A percentile compares a stretch with the other conserved stretches of the same genome.
These are phyloP conservation scores for Mionectes macconnelli DNA, from an alignment of 2,113 vertebrate genomes.

Conservation along the genomic window DNA sequence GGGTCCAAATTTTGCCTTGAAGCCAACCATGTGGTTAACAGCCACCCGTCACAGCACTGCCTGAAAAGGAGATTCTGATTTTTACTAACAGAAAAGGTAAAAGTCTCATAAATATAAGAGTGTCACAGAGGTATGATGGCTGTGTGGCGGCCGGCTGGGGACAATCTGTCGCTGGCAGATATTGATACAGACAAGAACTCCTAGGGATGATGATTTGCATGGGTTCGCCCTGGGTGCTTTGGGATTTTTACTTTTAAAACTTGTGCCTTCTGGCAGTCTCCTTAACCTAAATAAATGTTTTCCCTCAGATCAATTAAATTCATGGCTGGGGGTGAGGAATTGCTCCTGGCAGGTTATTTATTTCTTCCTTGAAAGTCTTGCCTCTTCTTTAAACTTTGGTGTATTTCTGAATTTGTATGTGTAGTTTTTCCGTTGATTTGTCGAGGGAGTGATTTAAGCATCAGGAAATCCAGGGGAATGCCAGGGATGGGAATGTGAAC, in stretches of 20 bases:
- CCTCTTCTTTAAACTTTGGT: not conserved
- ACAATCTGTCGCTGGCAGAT: not conserved
- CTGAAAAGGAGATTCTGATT: not conserved
- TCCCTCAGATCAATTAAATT: not conserved
- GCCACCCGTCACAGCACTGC: rapidly evolving
- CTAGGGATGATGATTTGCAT: not conserved
- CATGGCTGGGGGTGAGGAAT: not conserved
- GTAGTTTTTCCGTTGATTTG: not conserved
- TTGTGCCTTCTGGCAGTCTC: not conserved
- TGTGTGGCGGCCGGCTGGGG: not conserved
- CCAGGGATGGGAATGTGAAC: not conserved
- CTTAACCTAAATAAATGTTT: slow-evolving; percentile 36
- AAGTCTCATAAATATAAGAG: not conserved
- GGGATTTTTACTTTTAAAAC: slow-evolving; percentile 37
- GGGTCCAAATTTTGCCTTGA: not conserved
- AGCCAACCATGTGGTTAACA: not conserved
- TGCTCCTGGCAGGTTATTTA: not conserved
- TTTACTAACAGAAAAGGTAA: not conserved
- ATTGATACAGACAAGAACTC: not conserved
- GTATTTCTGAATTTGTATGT: not conserved
- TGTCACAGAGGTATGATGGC: rapidly evolving
- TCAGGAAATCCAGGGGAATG: not conserved
- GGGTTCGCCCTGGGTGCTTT: not conserved
- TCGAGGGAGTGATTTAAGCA: not conserved
- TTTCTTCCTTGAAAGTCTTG: not conserved